Evolutionary conservation across 2,797 vertebrate species (phyloP).

Genomic region (Eupleurogrammus muticus): DNA sequence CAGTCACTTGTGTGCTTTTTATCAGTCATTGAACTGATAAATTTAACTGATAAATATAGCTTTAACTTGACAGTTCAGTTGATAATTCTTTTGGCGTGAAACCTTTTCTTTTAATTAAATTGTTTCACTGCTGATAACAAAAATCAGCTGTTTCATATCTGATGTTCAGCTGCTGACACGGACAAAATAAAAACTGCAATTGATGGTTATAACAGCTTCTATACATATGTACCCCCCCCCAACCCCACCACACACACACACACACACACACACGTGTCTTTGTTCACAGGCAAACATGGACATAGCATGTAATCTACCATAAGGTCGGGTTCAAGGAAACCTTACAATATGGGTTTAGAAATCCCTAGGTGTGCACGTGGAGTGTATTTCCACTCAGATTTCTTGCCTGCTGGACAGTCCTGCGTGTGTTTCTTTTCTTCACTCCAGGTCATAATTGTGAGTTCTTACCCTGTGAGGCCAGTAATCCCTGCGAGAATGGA

Average conservation of each 20-base stretch:
- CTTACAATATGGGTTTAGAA: constrained; percentile 21
- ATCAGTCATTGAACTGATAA: constrained; percentile 13
- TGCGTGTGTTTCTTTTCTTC: constrained; percentile 51
- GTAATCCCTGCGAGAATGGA: constrained; percentile 87
- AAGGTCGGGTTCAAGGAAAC: constrained; percentile 24
- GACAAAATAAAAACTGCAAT: neutral
- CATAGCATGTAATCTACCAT: constrained; percentile 19
- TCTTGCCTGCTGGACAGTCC: constrained; percentile 22
- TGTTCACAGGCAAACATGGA: constrained; percentile 6
- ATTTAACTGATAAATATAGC: too few species aligned
- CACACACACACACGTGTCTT: neutral
- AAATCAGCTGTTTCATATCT: neutral
- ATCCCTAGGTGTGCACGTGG: constrained; percentile 1
- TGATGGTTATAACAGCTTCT: neutral
- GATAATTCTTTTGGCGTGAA: constrained; percentile 21
- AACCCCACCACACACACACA: too few species aligned
- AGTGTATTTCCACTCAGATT: constrained; percentile 22
- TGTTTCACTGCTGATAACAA: neutral
- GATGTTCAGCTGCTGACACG: constrained; percentile 7
- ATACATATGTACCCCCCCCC: too few species aligned
- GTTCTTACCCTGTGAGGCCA: constrained; percentile 85
- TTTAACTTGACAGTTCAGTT: constrained; percentile 2
- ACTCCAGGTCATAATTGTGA: constrained; percentile 86
- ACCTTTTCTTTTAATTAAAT: neutral
- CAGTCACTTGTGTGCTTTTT: constrained; percentile 41